Percentiles rank a stretch among this genome's conserved stretches.
These are phyloP conservation scores for Trididemnum miniatum DNA, from an alignment of 23 tunicate genomes.

Conservation along the genomic window DNA sequence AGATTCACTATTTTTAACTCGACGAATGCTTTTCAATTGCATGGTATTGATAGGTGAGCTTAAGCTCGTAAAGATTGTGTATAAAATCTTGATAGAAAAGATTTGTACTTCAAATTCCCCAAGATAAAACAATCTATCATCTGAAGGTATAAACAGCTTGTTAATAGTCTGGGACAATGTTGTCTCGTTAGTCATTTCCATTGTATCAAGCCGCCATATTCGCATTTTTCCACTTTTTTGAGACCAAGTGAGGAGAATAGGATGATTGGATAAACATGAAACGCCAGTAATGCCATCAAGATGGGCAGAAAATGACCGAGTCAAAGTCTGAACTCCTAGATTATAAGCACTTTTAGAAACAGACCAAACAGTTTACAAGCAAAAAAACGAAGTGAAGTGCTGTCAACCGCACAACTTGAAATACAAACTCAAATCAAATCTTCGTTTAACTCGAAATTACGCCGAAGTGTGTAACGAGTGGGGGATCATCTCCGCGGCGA, in stretches of 20 bases:
- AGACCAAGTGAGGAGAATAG: conserved; percentile 75
- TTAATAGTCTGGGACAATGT: conserved; percentile 45
- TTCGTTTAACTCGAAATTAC: no score
- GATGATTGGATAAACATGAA: conserved; percentile 36
- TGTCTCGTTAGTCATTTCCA: conserved; percentile 54
- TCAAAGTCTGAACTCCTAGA: not conserved
- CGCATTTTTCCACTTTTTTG: conserved; percentile 53
- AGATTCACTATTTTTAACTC: not conserved
- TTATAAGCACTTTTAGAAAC: no score
- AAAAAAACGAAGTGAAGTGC: not conserved
- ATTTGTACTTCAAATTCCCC: conserved; percentile 48
- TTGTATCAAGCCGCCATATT: conserved; percentile 82
- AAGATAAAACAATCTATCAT: conserved; percentile 44
- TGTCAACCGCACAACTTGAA: no score
- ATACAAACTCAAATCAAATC: no score
- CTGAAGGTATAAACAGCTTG: conserved; percentile 14
- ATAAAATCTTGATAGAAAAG: conserved; percentile 56
- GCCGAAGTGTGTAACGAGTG: no score
- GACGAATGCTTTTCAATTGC: conserved; percentile 32
- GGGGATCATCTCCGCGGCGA: no score
- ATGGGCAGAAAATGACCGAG: conserved; percentile 54
- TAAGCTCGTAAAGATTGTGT: conserved; percentile 41
- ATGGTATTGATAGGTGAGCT: conserved; percentile 33
- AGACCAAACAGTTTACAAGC: no score
- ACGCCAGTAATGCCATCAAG: conserved; percentile 75